phyloP scores from a whole-genome alignment of 2,888 invertebrate species.

The Eudemis profundana region DNA sequence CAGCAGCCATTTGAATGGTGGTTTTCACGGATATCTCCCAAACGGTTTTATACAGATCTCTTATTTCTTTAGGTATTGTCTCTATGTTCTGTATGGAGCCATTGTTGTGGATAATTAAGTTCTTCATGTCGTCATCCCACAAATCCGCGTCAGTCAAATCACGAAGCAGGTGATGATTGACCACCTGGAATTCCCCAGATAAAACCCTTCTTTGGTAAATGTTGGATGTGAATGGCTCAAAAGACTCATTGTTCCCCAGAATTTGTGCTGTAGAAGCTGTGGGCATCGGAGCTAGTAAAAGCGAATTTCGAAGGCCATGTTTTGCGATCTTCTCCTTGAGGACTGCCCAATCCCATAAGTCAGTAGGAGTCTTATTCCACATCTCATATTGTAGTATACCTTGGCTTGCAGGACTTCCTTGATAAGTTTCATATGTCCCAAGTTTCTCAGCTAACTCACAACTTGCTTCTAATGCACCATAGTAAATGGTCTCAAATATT shows the following conservation, averaged over 20 bases:
- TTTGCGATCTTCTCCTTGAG: constrained; percentile 94
- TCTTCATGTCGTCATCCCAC: constrained; percentile 98
- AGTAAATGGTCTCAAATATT: constrained; percentile 99
- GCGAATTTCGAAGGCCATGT: constrained; percentile 96
- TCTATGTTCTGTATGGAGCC: constrained; percentile 97
- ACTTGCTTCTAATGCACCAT: constrained; percentile 97
- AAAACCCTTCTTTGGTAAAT: constrained; percentile 97
- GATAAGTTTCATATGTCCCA: constrained; percentile 96
- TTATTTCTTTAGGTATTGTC: constrained; percentile 92
- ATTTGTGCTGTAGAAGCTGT: constrained; percentile 99
- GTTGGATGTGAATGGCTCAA: constrained; percentile 99
- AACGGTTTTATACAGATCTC: constrained; percentile 96
- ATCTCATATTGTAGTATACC: constrained; percentile 98
- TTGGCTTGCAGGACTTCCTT: constrained; percentile 96
- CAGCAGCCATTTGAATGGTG: constrained; percentile 98
- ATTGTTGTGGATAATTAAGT: constrained; percentile 94
- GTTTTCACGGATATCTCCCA: constrained; percentile 98
- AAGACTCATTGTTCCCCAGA: constrained; percentile 98
- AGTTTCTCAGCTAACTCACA: constrained; percentile 94
- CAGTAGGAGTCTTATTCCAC: constrained; percentile 96
- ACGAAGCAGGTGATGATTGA: constrained; percentile 97
- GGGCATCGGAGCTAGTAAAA: constrained; percentile 98
- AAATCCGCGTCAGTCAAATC: constrained; percentile 96
- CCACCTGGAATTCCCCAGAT: constrained; percentile 98
- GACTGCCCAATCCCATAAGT: constrained; percentile 94